phyloP scores from a whole-genome alignment of 2,888 invertebrate genomes.

The Tipula helvola region DNA sequence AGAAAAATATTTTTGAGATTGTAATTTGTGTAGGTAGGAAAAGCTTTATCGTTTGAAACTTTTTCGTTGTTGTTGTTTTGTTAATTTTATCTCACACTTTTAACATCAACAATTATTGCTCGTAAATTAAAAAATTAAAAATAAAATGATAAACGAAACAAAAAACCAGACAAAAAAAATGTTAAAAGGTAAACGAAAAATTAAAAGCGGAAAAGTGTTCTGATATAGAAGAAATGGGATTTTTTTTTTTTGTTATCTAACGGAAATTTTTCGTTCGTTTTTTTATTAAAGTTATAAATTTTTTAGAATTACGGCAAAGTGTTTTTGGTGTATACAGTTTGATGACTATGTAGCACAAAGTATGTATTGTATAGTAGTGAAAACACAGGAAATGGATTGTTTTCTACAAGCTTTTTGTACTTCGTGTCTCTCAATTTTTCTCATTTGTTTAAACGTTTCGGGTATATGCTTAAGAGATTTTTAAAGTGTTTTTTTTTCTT shows the following conservation, averaged over 20 bases:
- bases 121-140: not conserved
- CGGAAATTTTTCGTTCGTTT: not conserved
- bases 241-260: not conserved
- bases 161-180: not conserved
- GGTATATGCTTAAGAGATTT: no score
- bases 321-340: not conserved
- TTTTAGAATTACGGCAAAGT: not conserved
- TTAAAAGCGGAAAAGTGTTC: not conserved
- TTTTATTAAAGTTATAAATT: not conserved
- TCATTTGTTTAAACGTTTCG: no score
- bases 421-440: not conserved
- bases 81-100: not conserved
- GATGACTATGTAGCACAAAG: not conserved
- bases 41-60: not conserved
- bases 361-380: not conserved
- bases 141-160: not conserved
- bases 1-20: not conserved
- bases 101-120: not conserved
- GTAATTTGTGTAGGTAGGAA: not conserved
- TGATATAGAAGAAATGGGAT: not conserved
- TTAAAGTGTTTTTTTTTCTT: no score
- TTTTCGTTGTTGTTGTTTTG: not conserved
- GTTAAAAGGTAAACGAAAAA: not conserved
- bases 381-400: not conserved
- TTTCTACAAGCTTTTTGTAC: not conserved